Base-by-base conservation (phyloP, 2,888 invertebrate genomes). In the Campaea margaritaria region DNA sequence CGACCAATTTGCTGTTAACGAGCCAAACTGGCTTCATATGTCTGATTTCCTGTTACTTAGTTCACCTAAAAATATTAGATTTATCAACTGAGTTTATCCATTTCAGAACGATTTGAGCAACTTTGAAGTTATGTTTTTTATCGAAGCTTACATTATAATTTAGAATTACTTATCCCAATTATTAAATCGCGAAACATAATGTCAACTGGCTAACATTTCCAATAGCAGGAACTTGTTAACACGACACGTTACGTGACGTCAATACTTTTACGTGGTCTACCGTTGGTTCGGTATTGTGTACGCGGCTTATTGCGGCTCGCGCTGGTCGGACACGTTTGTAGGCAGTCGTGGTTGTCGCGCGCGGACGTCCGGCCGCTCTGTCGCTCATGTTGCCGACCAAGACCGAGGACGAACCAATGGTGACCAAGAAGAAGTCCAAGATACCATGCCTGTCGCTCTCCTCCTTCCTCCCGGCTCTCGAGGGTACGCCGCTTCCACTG, bases 391-490 rank as follows among this genome's bases (percentile, higher is more conserved):
- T 91, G 78, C 88, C 89, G 73, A 87, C 77, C 73, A 89, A 88
- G 73, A 75, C 86, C 45, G 88, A 87, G 66, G 87, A 87, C 81
- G 91, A 90, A 67, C 79, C 86, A 53, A 89, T 91, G 89, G 91
- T 91, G 65, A 83, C 87, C 79, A 92, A 92, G 84, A 92, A 91
- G 88, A 91, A 91, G 74, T 88, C 86, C 53, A 91, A 90, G 84
- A 91, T 92, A 86, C 90, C 92, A 82, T 92, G 92, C 74, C 83
- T 92, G 62, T 91, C 92, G 65, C 78, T 92, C 67, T 86, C 91
- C 14, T 86, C 91, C 61, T 89, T 92, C 75, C 88, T 92, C 62
- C 92, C 92, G 72, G 90, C 90, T 58, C 73, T 92, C 76, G 92
- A 92, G 91, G 92, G 92, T 92, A 91, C 83, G 80, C 72, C 72